Base-by-base conservation (phyloP, 2,797 vertebrate species). In the Anomalospiza imberbis region DNA sequence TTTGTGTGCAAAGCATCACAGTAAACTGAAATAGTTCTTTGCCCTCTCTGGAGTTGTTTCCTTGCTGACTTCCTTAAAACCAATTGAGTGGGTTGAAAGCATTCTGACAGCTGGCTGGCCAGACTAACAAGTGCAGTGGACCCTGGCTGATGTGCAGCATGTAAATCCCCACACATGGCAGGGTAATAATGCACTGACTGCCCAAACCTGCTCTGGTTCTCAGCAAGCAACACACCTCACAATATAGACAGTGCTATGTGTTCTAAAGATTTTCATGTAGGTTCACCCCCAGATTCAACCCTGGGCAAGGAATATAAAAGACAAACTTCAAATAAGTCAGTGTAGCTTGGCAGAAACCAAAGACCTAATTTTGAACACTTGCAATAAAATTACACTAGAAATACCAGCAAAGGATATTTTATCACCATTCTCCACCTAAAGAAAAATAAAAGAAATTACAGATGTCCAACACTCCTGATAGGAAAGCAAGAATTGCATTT, bases 141-240 rank as follows among this genome's bases (percentile, higher is more conserved):
- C 75, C 22, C 36, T 20, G 9, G 31, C 24, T 57, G 68, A 34
- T 16, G 16, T 17, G n/a, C n/a, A 44, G 17, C 0, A 5, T 44
- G 57, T 47, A 68, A 84, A 61, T 25, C 36, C 55, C 50, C 18
- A 3, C 0, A 2, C 28, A 19, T 1, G 1, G 2, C 0, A 0
- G 36, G 34, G 8, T 15, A 50, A 40, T 3, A 50, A 86, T 3
- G 45, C 57, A 17, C n/a, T 17, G 53, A 53, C 9, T 32, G 12
- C 24, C 44, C 53, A 79, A 57, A 87, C 7, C 32, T 2, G 1
- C 31, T 25, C 17, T 2, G 1, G 22, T 10, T 84, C 74, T 40
- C 45, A 90, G 70, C n/a, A 51, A 71, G 31, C 18, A 45, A 15
- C 20, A 42, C 28, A 29, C 34, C 26, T 71, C 62, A 31, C 44